Base-by-base conservation (phyloP, 2,888 invertebrate species). In the Theretra japonica region DNA sequence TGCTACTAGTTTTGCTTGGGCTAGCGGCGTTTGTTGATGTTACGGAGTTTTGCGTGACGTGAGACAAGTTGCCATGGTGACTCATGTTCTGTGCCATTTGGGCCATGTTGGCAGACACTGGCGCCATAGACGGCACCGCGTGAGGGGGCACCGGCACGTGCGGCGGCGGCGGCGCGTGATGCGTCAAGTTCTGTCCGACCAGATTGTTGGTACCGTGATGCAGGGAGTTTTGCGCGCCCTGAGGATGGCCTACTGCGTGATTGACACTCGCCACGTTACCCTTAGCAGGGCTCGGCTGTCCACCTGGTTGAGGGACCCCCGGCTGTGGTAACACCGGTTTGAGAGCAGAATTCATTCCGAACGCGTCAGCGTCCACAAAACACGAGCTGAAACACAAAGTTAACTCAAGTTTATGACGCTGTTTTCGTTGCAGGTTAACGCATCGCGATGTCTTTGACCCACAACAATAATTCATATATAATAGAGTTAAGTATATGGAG, bases 281-380 rank as follows among this genome's bases (percentile, higher is more conserved):
- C 83, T 94, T 93, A 60, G 93, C 91, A 76, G 93, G 90, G 77
- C 91, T 93, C 76, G 90, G 86, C 84, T 91, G 92, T 72, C 88
- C 93, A 73, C 89, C 94, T 89, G 86, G 91, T 88, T 88, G 90
- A 79, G 90, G 89, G 79, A 91, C 91, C 82, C 91, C 93, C 85
- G 93, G 89, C 86, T 95, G 92, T 78, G 95, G 90, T 83, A 95
- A 85, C 83, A 94, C 95, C 87, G 95, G 95, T 90, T 95, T 95
- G 89, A 95, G 88, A 85, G 95, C 95, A 84, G 95, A 95, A 93
- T 95, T 96, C 96, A 96, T 95, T 88, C 88, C 91, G 88, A 84
- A 83, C 83, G 84, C 83, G 82, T 81, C 80, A 77, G 70, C 65
- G 28, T 75, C 77, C 80, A 75, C 85, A 82, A 80, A 84, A 83